Percentiles rank a stretch among this genome's conserved stretches.
These are phyloP conservation scores for Melipona quadrifasciata DNA, from an alignment of 1,140 invertebrate species.

Conservation along the genomic window DNA sequence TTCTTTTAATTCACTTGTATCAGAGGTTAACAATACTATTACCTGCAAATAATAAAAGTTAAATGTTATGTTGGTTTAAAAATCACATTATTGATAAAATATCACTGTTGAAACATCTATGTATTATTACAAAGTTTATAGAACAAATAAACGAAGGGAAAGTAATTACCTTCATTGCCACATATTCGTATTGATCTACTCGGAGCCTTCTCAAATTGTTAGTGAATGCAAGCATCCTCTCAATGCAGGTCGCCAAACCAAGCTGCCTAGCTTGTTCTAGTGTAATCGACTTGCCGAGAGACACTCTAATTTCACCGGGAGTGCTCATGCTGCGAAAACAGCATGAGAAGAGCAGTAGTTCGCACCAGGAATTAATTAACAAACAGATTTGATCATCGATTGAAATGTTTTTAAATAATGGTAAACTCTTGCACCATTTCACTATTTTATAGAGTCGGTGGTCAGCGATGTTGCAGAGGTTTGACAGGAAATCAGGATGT, in stretches of 20 bases:
- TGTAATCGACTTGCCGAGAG: constrained; percentile 89
- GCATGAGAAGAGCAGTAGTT: constrained; percentile 95
- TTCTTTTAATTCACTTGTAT: constrained; percentile 95
- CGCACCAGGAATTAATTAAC: constrained; percentile 98
- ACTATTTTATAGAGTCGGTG: constrained; percentile 98
- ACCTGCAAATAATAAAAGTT: constrained; percentile 80
- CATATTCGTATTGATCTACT: constrained; percentile 98
- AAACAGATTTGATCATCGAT: constrained; percentile 98
- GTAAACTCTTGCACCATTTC: constrained; percentile 98
- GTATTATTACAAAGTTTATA: not conserved
- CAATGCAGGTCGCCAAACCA: constrained; percentile 91
- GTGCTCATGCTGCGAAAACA: constrained; percentile 94
- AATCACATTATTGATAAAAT: not conserved
- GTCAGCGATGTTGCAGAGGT: constrained; percentile 96
- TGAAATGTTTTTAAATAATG: constrained; percentile 97
- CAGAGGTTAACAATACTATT: constrained; percentile 95
- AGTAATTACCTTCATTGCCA: constrained; percentile 92
- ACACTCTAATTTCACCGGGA: constrained; percentile 93
- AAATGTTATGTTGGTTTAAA: not conserved
- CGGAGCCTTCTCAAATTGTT: constrained; percentile 93
- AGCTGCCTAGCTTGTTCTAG: constrained; percentile 88
- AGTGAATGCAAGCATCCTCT: constrained; percentile 96
- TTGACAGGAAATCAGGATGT: constrained; percentile 91
- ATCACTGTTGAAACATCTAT: not conserved
- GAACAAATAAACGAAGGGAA: not conserved